phyloP scores from a whole-genome alignment of 2,113 vertebrate species.

The Himantopus leucocephalus region DNA sequence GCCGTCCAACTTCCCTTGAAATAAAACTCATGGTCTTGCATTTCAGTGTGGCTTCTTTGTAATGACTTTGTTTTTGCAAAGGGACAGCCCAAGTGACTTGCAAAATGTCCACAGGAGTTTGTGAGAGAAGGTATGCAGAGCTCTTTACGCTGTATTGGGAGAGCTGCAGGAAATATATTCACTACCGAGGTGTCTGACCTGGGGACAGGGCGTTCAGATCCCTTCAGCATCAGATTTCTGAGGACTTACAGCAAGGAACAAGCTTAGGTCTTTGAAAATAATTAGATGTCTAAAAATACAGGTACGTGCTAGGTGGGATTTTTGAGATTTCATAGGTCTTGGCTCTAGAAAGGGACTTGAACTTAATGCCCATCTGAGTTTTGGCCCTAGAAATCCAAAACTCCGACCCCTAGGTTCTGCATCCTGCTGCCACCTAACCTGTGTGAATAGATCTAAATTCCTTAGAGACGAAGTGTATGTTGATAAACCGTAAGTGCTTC shows the following conservation, averaged over 20 bases:
- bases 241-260: background rate
- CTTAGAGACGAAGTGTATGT: background rate
- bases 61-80: background rate
- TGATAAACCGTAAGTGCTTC: background rate
- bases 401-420: background rate
- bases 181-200: background rate
- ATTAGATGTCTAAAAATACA: background rate
- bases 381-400: background rate
- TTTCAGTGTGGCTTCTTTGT: background rate
- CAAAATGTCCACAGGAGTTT: background rate
- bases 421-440: background rate
- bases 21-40: background rate
- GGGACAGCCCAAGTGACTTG: background rate
- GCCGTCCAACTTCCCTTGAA: slow-evolving; percentile 68
- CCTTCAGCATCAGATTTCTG: background rate
- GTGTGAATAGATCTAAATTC: background rate
- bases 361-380: too few species aligned
- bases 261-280: background rate
- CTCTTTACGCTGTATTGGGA: accelerated
- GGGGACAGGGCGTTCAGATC: accelerated
- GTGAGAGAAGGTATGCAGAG: background rate
- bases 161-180: accelerated
- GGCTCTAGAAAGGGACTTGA: background rate
- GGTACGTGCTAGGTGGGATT: background rate
- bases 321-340: background rate